Conservation (phyloP, 2,888 invertebrate species). For the Callinectes sapidus region DNA sequence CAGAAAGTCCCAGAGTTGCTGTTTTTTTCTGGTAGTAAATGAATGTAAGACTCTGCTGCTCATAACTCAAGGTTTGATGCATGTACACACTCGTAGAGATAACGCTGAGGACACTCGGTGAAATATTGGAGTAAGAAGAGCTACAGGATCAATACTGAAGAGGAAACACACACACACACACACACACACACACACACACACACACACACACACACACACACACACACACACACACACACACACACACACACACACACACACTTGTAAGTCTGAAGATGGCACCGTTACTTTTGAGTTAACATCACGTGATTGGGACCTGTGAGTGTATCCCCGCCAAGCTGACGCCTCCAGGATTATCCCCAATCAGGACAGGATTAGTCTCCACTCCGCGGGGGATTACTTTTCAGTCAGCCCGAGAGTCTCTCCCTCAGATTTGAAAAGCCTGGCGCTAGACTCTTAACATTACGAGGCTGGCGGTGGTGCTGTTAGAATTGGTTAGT, state of each 20-base stretch:
- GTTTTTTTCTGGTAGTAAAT: too few species aligned
- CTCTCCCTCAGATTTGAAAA: neutral
- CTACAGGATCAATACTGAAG: too few species aligned
- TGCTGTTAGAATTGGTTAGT: neutral
- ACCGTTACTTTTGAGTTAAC: neutral
- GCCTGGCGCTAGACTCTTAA: neutral
- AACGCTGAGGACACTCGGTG: too few species aligned
- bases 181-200: conserved; percentile 7
- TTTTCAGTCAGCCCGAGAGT: neutral
- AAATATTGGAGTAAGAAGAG: too few species aligned
- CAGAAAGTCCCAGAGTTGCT: too few species aligned
- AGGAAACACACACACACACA: neutral
- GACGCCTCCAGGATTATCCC: conserved; percentile 5
- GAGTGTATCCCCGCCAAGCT: conserved; percentile 14
- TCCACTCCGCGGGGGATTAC: neutral
- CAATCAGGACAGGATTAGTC: conserved; percentile 18
- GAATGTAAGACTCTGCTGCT: too few species aligned
- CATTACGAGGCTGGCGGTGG: neutral
- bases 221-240: neutral
- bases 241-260: conserved; percentile 1
- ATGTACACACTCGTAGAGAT: too few species aligned
- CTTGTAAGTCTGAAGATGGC: neutral
- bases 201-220: neutral
- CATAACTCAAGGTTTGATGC: too few species aligned
- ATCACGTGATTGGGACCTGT: neutral